phyloP scores from a whole-genome alignment of 2,797 vertebrate genomes.

The Enteromius paludinosus region DNA sequence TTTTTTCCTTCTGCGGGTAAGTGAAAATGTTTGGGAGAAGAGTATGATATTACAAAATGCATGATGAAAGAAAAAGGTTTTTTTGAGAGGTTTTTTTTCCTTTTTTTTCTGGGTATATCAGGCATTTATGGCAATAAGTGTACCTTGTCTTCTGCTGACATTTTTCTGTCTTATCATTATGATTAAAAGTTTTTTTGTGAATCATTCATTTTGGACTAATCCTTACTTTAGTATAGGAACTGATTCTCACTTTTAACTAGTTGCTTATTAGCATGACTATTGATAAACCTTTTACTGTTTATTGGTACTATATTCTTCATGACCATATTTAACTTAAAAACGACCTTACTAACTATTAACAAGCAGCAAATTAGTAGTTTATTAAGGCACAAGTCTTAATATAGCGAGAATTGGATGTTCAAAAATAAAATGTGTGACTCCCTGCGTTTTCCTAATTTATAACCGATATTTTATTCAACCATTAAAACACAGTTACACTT shows the following conservation, averaged over 20 bases:
- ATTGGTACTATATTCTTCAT: not conserved
- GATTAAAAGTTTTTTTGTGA: not conserved
- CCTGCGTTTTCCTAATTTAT: not conserved
- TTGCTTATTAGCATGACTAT: not conserved
- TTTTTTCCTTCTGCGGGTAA: constrained; percentile 10
- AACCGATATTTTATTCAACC: not conserved
- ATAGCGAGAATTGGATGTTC: not conserved
- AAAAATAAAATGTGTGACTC: not conserved
- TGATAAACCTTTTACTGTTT: not conserved
- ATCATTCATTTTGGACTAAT: not conserved
- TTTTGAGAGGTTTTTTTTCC: not conserved
- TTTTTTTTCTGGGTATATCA: not conserved
- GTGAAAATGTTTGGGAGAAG: constrained; percentile 30
- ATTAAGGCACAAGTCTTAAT: not conserved
- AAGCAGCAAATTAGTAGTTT: not conserved
- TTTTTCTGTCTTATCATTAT: not conserved
- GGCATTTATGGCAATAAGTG: not conserved
- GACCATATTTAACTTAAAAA: too few species aligned
- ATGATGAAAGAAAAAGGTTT: constrained; percentile 13
- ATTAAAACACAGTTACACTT: not conserved
- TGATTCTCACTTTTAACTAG: not conserved
- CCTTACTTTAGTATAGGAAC: not conserved
- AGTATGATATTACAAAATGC: constrained; percentile 34
- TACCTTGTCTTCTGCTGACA: not conserved
- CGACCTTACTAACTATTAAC: too few species aligned